phyloP scores from a whole-genome alignment of 2,113 vertebrate species.

The Rallus limicola region DNA sequence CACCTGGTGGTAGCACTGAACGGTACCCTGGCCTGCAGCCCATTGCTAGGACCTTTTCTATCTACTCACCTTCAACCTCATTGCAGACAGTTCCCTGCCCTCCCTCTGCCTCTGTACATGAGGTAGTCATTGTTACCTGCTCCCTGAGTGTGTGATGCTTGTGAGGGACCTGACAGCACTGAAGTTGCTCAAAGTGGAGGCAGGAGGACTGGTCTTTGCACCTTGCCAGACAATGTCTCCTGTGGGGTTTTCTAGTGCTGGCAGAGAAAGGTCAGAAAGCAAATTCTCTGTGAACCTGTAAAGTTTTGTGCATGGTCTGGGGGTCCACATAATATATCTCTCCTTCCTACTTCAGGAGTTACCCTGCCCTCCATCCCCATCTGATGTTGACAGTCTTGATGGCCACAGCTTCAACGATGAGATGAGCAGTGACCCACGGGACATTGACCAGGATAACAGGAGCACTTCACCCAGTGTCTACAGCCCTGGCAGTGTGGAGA shows the following conservation, averaged over 20 bases:
- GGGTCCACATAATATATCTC: not conserved
- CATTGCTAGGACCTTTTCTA: fast-evolving
- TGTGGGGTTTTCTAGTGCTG: not conserved
- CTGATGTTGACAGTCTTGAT: conserved; percentile 86
- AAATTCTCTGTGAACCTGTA: not conserved
- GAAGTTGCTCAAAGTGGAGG: not conserved
- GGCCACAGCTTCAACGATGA: conserved; percentile 94
- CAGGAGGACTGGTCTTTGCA: not conserved
- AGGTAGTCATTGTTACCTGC: not conserved
- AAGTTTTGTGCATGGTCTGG: fast-evolving
- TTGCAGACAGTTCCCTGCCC: not conserved
- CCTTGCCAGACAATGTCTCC: not conserved
- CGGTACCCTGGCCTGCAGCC: not conserved
- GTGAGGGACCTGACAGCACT: not conserved
- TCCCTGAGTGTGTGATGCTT: not conserved
- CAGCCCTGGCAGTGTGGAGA: conserved; percentile 93
- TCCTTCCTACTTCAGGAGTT: conserved; percentile 65
- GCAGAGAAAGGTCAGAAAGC: not conserved
- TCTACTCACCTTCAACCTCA: not conserved
- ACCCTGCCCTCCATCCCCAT: conserved; percentile 79
- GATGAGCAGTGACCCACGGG: conserved; percentile 92
- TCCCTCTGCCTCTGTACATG: not conserved
- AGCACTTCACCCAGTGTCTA: conserved; percentile 97
- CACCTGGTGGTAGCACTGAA: not conserved
- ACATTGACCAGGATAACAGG: conserved; percentile 99